Evolutionary conservation across 2,888 invertebrate genomes (phyloP).

Genomic region (Diadromus collaris): DNA sequence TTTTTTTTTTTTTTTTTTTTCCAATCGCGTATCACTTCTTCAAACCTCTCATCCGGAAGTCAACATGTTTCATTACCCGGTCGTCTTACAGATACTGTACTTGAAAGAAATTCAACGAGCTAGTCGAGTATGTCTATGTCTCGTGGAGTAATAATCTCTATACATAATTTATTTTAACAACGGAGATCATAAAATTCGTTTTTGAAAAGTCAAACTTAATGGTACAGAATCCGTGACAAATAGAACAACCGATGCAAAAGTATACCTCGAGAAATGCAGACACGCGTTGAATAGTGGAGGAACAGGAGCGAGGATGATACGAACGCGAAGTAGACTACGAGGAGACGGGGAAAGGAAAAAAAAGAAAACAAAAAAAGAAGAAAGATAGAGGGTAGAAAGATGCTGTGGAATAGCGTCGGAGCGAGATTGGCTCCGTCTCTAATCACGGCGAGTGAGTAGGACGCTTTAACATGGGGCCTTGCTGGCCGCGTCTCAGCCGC

Average conservation of each 20-base stretch:
- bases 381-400: slow-evolving; percentile 48
- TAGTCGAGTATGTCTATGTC: not conserved
- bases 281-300: slow-evolving; percentile 25
- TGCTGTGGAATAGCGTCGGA: slow-evolving; percentile 34
- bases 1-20: no score
- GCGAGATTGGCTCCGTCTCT: slow-evolving; percentile 59
- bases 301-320: slow-evolving; percentile 51
- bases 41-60: not conserved
- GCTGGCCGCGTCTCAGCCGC: slow-evolving; percentile 37
- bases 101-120: not conserved
- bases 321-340: slow-evolving; percentile 48
- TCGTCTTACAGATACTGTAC: not conserved
- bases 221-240: not conserved
- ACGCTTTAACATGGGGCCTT: slow-evolving; percentile 68
- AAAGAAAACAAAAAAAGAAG: slow-evolving; percentile 51
- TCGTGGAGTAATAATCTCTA: not conserved
- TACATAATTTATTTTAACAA: not conserved
- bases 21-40: no score
- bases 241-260: not conserved
- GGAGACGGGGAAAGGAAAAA: slow-evolving; percentile 46
- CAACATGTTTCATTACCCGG: not conserved
- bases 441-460: slow-evolving; percentile 64
- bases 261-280: slow-evolving; percentile 52
- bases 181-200: not conserved
- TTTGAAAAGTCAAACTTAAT: not conserved